Evolutionary conservation across 2,888 invertebrate species (phyloP), one percentile per base, ranked within the genome.

Genomic region (Subacronicta megacephala): DNA sequence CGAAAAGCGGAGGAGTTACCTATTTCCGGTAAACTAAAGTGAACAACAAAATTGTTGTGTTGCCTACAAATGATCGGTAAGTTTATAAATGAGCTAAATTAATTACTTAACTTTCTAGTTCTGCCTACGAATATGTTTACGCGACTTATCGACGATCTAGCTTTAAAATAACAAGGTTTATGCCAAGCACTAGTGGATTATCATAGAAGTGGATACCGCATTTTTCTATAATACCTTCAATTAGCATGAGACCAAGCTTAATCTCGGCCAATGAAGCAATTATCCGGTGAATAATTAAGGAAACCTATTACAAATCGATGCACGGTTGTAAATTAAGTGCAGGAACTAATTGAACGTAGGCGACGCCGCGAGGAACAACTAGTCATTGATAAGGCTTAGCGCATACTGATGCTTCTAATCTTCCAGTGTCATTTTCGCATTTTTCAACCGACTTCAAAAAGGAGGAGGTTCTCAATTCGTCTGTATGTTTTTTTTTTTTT

Each of bases 241-340:
- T 70, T 69, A 49, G 37, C 57, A 65, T 57, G 29, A 57, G 47
- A 50, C 36, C 38, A 33, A 62, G 46, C 42, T 33, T 36, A 55
- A 51, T 41, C 40, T 51, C 13, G 40, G 49, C 26, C 37, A 57
- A 70, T 70, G 70, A 65, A 69, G 65, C 58, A 70, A 65, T 65
- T 63, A 65, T 52, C 62, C 58, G 3, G 23, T 65, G 57, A 44
- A 61, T 58, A 64, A 67, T 52, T 44, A 66, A 58, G 58, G 58
- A 59, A 67, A 63, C n/a, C 35, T 53, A 64, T 53, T 70, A 70
- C 71, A 47, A 58, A 63, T 53, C 65, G 46, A 54, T 15, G 46
- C 43, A 33, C 0, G 46, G 18, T 13, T 57, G 43, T 56, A 66
- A 72, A 75, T 67, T 58, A 59, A 60, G 56, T 43, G 47, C 51